These are phyloP conservation scores for Helleia helle DNA, from an alignment of 2,888 invertebrate genomes.

Conservation along the genomic window DNA sequence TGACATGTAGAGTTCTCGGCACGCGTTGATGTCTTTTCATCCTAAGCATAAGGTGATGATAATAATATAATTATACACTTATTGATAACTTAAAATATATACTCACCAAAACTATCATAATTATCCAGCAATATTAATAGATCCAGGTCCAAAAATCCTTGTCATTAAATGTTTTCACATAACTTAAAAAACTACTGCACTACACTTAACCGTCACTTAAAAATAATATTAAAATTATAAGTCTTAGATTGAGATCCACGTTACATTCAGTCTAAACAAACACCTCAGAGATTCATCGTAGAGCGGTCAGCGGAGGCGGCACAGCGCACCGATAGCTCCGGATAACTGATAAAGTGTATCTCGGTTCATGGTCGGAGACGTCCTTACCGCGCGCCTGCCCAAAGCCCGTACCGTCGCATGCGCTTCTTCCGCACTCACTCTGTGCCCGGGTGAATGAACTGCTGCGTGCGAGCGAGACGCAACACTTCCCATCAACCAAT, in stretches of 20 bases:
- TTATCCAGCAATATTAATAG: constrained; percentile 37
- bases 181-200: constrained; percentile 48
- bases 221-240: constrained; percentile 53
- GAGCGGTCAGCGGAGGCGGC: constrained; percentile 54
- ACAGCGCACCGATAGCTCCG: constrained; percentile 60
- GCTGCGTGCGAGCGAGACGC: constrained; percentile 49
- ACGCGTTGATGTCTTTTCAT: constrained; percentile 68
- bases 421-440: constrained; percentile 60
- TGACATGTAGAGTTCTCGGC: constrained; percentile 18
- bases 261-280: constrained; percentile 64
- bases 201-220: constrained; percentile 63
- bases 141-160: constrained; percentile 52
- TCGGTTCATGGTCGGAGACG: constrained; percentile 67
- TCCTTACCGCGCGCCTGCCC: constrained; percentile 57
- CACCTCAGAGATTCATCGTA: constrained; percentile 51
- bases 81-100: constrained; percentile 17
- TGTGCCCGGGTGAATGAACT: constrained; percentile 63
- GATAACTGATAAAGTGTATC: constrained; percentile 68
- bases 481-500: constrained; percentile 36
- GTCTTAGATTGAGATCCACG: constrained; percentile 71
- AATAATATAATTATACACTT: constrained; percentile 1
- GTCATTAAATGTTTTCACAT: constrained; percentile 48
- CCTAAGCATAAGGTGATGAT: constrained; percentile 22
- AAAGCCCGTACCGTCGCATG: constrained; percentile 55
- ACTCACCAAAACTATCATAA: constrained; percentile 49